A percentile compares a stretch with the other conserved stretches of the same genome.
phyloP scores from a whole-genome alignment of 1,140 invertebrate species.

The Archivesica marissinica region DNA sequence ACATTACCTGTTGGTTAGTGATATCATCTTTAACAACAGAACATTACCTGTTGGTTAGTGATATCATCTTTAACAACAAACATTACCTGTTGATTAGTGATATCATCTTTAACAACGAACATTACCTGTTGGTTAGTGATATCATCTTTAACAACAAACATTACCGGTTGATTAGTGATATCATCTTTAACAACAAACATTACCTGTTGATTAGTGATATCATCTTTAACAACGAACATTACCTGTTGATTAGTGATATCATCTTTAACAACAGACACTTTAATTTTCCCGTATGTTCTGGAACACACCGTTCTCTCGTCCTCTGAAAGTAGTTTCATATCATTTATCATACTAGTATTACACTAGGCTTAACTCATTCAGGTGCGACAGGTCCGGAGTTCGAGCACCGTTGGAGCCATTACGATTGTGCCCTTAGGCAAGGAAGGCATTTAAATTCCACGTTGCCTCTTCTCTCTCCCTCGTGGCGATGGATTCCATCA shows the following conservation, averaged over 20 bases:
- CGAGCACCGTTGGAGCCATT: too few relatives aligned
- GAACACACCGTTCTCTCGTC: neutral
- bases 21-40: too few relatives aligned
- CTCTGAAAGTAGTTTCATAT: too few relatives aligned
- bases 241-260: constrained; percentile 21
- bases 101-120: neutral
- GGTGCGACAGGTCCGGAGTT: too few relatives aligned
- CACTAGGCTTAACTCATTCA: too few relatives aligned
- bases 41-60: neutral
- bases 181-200: neutral
- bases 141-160: neutral
- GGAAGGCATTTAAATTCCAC: too few relatives aligned
- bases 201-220: constrained; percentile 71
- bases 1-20: too few relatives aligned
- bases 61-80: neutral
- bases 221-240: neutral
- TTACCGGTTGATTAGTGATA: neutral
- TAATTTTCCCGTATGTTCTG: constrained; percentile 6
- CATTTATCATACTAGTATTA: too few relatives aligned
- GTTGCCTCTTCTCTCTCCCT: too few relatives aligned
- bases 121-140: too few relatives aligned
- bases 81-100: neutral
- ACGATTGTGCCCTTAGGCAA: too few relatives aligned
- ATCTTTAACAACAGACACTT: constrained; percentile 24
- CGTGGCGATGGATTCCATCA: too few relatives aligned